These are phyloP conservation scores for Opisthocomus hoazin DNA, from an alignment of 2,113 vertebrate species.

Conservation along the genomic window DNA sequence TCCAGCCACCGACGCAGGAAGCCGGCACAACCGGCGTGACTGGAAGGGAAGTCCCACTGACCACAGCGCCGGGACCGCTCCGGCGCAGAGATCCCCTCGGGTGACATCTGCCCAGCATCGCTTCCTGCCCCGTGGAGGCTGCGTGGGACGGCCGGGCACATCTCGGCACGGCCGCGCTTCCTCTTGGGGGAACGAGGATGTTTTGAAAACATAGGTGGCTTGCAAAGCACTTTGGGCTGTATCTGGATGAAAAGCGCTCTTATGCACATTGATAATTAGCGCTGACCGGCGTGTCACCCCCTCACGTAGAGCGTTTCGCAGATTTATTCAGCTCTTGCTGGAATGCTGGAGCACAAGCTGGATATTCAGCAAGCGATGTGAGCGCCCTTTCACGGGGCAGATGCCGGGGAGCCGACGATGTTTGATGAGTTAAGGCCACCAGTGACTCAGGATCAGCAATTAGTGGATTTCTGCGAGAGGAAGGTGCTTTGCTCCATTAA, in stretches of 20 bases:
- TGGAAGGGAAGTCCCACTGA: slow-evolving; percentile 42
- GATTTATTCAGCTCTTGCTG: slow-evolving; percentile 9
- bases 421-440: slow-evolving; percentile 54
- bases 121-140: background rate
- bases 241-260: slow-evolving; percentile 24
- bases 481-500: slow-evolving; percentile 64
- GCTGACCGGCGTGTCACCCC: background rate
- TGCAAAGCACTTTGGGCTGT: slow-evolving; percentile 22
- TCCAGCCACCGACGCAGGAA: background rate
- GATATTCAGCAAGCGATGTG: slow-evolving; percentile 24
- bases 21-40: background rate
- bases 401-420: slow-evolving; percentile 36
- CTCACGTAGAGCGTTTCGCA: background rate
- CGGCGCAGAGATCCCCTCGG: background rate
- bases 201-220: slow-evolving; percentile 43
- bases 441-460: slow-evolving; percentile 62
- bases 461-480: slow-evolving; percentile 56
- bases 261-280: background rate
- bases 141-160: background rate
- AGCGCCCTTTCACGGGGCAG: slow-evolving; percentile 13
- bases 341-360: slow-evolving; percentile 37
- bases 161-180: background rate
- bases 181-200: background rate
- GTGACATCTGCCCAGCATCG: background rate
- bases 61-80: background rate